Evolutionary conservation across 1,140 invertebrate genomes (phyloP).

Genomic region (Carposina sasakii): DNA sequence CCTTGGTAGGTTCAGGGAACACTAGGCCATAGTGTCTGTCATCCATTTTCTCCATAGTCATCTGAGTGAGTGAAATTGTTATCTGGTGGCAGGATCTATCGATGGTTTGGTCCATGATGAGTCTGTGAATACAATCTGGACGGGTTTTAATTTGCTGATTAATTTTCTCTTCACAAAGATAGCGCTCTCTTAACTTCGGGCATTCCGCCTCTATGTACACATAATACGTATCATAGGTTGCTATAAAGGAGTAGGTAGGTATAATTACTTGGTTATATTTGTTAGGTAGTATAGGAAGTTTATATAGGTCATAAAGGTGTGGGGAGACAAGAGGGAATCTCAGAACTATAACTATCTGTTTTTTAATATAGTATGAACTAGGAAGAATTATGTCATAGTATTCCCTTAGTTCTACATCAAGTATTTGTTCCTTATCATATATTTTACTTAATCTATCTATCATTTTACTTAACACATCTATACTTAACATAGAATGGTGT

Average conservation of each 20-base stretch:
- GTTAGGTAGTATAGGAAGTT: background rate
- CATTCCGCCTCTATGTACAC: no score
- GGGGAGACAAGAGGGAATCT: background rate
- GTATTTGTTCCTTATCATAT: background rate
- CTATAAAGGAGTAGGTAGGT: background rate
- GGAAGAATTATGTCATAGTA: background rate
- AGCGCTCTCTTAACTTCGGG: no score
- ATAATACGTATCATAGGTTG: no score
- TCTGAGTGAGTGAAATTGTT: no score
- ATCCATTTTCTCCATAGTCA: no score
- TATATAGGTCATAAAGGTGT: background rate
- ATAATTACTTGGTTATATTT: background rate
- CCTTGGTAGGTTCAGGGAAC: no score
- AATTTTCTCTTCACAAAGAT: no score
- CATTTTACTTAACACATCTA: background rate
- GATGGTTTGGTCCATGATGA: no score
- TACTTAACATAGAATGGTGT: background rate
- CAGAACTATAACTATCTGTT: background rate
- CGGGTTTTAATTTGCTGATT: no score
- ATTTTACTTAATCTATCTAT: background rate
- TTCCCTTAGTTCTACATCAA: background rate
- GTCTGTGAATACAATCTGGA: no score
- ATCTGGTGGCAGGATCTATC: no score
- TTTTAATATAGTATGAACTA: background rate
- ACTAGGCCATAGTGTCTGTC: no score